phyloP scores from a whole-genome alignment of 2,888 invertebrate species.

The Ichneumoninae sp. region DNA sequence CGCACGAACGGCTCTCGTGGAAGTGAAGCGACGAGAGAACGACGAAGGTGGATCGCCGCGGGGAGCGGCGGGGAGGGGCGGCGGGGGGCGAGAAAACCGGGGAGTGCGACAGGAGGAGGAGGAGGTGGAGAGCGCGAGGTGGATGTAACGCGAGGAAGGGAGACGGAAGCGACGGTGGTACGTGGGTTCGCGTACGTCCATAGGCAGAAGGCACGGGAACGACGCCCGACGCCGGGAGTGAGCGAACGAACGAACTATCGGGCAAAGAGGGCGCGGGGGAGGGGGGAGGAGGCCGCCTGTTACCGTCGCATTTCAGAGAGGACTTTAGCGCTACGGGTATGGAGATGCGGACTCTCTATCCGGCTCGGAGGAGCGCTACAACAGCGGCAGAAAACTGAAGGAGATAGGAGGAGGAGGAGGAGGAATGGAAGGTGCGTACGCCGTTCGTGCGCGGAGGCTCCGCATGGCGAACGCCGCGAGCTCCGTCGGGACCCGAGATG shows the following conservation, averaged over 20 bases:
- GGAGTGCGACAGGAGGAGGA: constrained; percentile 20
- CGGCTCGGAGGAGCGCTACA: constrained; percentile 10
- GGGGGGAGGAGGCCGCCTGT: constrained; percentile 36
- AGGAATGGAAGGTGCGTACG: constrained; percentile 15
- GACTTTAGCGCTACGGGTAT: constrained; percentile 50
- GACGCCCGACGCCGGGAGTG: constrained; percentile 58
- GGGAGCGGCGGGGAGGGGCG: background rate
- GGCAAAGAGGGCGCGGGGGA: constrained; percentile 27
- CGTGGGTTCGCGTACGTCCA: constrained; percentile 30
- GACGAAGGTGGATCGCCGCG: constrained; percentile 26
- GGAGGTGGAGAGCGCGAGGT: constrained; percentile 31
- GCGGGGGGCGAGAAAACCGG: constrained; percentile 44
- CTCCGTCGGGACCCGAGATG: background rate
- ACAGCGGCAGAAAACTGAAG: constrained; percentile 20
- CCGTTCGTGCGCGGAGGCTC: constrained; percentile 17
- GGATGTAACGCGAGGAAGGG: constrained; percentile 44
- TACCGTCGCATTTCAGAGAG: constrained; percentile 64
- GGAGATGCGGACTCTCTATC: constrained; percentile 46
- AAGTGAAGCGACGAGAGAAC: constrained; percentile 32
- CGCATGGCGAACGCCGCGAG: constrained; percentile 8
- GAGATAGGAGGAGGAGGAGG: constrained; percentile 6
- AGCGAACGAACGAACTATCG: constrained; percentile 60
- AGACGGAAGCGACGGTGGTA: constrained; percentile 35
- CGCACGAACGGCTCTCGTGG: constrained; percentile 53
- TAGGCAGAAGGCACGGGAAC: constrained; percentile 55